Conservation (phyloP, 1,140 invertebrate genomes). For the Drosophila grimshawi region DNA sequence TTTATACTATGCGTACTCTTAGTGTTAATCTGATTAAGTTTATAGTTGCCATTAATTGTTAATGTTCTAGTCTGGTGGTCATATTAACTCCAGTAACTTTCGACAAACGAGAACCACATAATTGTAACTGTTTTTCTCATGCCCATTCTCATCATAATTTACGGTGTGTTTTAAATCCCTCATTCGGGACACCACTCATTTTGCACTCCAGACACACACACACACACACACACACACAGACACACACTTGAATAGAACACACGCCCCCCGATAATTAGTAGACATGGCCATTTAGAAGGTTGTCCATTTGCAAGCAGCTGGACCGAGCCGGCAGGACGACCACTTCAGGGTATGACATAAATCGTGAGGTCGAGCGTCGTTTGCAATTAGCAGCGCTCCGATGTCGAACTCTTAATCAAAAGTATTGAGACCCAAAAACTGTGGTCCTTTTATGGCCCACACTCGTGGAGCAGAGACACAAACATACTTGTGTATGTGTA, state of each 20-base stretch:
- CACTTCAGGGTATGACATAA: constrained; percentile 73
- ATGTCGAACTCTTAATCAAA: constrained; percentile 82
- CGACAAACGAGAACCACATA: neutral
- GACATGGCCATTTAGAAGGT: constrained; percentile 68
- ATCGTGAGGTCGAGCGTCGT: constrained; percentile 72
- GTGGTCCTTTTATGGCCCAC: constrained; percentile 65
- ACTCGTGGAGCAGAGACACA: constrained; percentile 12
- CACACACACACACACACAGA: constrained; percentile 40
- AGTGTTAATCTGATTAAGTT: no score
- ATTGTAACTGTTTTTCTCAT: neutral
- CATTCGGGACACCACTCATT: constrained; percentile 23
- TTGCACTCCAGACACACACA: constrained; percentile 28
- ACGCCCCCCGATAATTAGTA: constrained; percentile 75
- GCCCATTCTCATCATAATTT: constrained; percentile 12
- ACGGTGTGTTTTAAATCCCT: constrained; percentile 40
- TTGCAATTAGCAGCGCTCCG: constrained; percentile 76
- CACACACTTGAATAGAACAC: constrained; percentile 11
- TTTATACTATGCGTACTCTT: no score
- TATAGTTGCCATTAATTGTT: no score
- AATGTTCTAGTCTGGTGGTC: neutral
- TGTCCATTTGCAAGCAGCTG: constrained; percentile 40
- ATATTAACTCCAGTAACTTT: neutral
- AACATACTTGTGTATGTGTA: neutral
- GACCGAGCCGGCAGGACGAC: constrained; percentile 25
- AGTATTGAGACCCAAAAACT: constrained; percentile 72